These are phyloP conservation scores for Coregonus ussuriensis DNA, from an alignment of 2,797 vertebrate species.

Conservation along the genomic window DNA sequence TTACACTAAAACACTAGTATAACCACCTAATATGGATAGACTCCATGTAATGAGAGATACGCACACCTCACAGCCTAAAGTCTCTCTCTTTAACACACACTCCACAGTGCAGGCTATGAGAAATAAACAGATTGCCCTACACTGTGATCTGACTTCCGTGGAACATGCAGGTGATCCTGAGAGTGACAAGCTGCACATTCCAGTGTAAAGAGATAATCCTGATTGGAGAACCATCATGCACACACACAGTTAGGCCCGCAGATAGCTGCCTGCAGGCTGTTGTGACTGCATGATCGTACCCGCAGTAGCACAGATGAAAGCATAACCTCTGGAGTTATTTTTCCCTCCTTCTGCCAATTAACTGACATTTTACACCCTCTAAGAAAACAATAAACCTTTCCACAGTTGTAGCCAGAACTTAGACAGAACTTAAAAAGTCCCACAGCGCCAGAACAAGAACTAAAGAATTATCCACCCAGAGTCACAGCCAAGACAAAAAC, in stretches of 20 bases:
- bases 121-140: slow-evolving; percentile 1
- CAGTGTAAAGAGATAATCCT: slow-evolving; percentile 65
- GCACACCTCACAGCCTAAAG: background rate
- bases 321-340: slow-evolving; percentile 63
- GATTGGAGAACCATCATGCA: slow-evolving; percentile 52
- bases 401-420: slow-evolving; percentile 36
- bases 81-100: background rate
- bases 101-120: background rate
- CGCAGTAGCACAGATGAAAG: slow-evolving; percentile 78
- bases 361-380: slow-evolving; percentile 74
- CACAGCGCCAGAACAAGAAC: slow-evolving; percentile 36
- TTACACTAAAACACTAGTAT: background rate
- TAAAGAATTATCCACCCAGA: background rate
- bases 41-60: background rate
- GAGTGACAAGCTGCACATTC: slow-evolving; percentile 67
- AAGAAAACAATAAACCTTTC: slow-evolving; percentile 70
- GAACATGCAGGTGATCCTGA: slow-evolving; percentile 43
- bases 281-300: slow-evolving; percentile 72
- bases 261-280: slow-evolving; percentile 69
- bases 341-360: slow-evolving; percentile 71
- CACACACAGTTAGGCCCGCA: slow-evolving; percentile 37
- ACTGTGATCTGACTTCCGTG: slow-evolving; percentile 30
- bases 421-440: slow-evolving; percentile 18
- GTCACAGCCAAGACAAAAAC: background rate
- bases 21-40: background rate